phyloP scores from a whole-genome alignment of 30 jellyfish, hydroid and myxozoan species.

The Aurelia aurita region DNA sequence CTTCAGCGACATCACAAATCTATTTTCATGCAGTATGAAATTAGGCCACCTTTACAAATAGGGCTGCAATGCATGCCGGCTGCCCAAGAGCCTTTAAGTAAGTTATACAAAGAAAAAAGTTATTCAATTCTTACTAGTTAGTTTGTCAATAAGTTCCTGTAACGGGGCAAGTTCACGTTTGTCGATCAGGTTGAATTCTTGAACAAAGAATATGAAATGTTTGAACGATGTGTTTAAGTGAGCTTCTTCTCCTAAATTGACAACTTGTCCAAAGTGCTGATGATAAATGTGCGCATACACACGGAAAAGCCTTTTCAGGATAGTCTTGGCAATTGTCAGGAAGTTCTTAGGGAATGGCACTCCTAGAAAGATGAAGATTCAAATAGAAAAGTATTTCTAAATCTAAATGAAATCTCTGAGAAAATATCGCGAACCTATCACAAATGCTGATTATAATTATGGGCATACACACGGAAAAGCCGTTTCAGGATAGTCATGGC shows the following conservation, averaged over 20 bases:
- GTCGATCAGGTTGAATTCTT: slow-evolving; percentile 93
- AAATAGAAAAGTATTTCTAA: too few relatives aligned
- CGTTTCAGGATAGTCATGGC: slow-evolving; percentile 97
- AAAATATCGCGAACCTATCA: too few relatives aligned
- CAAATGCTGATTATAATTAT: slow-evolving; percentile 97
- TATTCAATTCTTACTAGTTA: slow-evolving; percentile 73
- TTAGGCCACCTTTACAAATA: too few relatives aligned
- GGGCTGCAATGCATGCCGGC: too few relatives aligned
- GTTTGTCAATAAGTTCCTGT: slow-evolving; percentile 94
- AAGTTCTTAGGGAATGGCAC: slow-evolving; percentile 99
- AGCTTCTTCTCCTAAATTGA: slow-evolving; percentile 97
- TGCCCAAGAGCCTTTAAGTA: too few relatives aligned
- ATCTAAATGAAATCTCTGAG: too few relatives aligned
- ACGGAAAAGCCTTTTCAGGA: slow-evolving; percentile 94
- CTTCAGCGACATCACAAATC: too few relatives aligned
- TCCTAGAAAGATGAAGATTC: slow-evolving; percentile 47
- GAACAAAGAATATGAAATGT: slow-evolving; percentile 98
- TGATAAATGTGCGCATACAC: slow-evolving; percentile 99
- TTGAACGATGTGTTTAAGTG: slow-evolving; percentile 95
- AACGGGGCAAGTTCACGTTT: slow-evolving; percentile 98
- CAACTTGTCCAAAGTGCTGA: slow-evolving; percentile 98
- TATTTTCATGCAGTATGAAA: too few relatives aligned
- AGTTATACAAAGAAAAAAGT: not conserved
- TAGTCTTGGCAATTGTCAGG: slow-evolving; percentile 95
- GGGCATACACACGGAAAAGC: slow-evolving; percentile 98